Base-by-base conservation (phyloP, 92 coral and sea anemone species). In the Palythoa grandiflora region DNA sequence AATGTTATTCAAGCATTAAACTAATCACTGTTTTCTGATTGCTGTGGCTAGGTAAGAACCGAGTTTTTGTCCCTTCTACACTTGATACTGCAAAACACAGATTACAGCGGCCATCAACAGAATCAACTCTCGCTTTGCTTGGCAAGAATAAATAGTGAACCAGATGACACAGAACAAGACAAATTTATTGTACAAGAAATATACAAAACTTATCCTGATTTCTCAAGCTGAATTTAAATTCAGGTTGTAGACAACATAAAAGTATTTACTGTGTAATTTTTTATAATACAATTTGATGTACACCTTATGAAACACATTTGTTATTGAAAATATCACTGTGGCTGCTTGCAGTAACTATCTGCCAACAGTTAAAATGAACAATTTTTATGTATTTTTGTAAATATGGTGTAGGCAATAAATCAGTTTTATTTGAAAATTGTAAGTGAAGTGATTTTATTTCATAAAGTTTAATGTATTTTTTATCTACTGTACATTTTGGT, bases 31-130 rank as follows among this genome's bases (percentile, higher is more conserved):
- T 72, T 38, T 72, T 37, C 77, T 72, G 15, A 38, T 72, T 71
- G 12, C 9, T 66, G 9, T 76, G 83, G 74, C 73, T 83, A 96
- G 98, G 73, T 91, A 75, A 91, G 98, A 85, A 93, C 98, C 14
- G 98, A 96, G 37, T 91, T 93, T 84, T 90, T 96, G 21, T 90
- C 93, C 11, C 79, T 96, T 16, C 90, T 96, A 1, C 98, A 92
- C 79, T 88, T 90, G 73, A 89, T 96, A 70, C 63, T 96, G 13
- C 89, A 90, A 38, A 96, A 94, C 80, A 89, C 99, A 55, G 88
- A 93, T 51, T 96, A 96, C 92, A 85, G 79, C 39, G 94, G 92
- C 52, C 95, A 93, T 89, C 92, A 89, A 39, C 96, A 96, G 77
- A 76, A 91, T 72, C 96, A 96, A 73, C 83, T 96, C 37, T 61